phyloP scores from a whole-genome alignment of 2,888 invertebrate genomes.

The Caenorhabditis sinica region DNA sequence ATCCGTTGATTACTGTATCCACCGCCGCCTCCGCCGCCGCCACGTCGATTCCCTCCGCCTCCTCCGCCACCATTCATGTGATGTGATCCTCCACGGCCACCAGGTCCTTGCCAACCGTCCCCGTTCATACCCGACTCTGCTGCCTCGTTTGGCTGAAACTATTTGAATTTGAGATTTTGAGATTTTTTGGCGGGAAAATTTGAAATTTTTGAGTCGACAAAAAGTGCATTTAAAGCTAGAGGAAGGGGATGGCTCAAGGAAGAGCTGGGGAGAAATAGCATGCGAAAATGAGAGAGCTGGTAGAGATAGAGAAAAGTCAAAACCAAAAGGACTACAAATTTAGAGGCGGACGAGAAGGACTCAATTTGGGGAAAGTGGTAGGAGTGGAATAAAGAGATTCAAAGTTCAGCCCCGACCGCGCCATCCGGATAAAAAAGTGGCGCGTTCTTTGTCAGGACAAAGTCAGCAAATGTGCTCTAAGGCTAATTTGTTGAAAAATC shows the following conservation, averaged over 20 bases:
- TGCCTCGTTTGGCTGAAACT: slow-evolving; percentile 61
- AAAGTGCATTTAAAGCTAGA: neutral
- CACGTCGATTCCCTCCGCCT: slow-evolving; percentile 48
- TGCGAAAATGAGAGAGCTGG: neutral
- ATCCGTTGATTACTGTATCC: slow-evolving; percentile 55
- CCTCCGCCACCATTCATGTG: slow-evolving; percentile 64
- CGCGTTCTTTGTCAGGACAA: too few species aligned
- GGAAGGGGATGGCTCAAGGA: neutral
- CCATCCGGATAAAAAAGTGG: too few species aligned
- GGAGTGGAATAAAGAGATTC: too few species aligned
- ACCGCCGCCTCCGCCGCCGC: slow-evolving; percentile 55
- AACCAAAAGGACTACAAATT: too few species aligned
- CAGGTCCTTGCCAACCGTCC: slow-evolving; percentile 67
- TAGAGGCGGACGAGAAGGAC: too few species aligned
- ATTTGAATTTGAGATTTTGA: neutral
- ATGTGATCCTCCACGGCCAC: slow-evolving; percentile 60
- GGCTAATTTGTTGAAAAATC: too few species aligned
- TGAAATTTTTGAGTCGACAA: neutral
- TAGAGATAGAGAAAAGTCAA: too few species aligned
- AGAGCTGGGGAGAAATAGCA: neutral
- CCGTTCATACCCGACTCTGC: slow-evolving; percentile 69
- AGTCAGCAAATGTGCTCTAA: too few species aligned
- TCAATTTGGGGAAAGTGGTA: too few species aligned
- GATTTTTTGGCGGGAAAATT: neutral
- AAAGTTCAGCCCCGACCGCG: too few species aligned